Percentiles rank a stretch among this genome's conserved stretches.
phyloP scores from a whole-genome alignment of 2,888 invertebrate species.

The Megastigmus dorsalis region DNA sequence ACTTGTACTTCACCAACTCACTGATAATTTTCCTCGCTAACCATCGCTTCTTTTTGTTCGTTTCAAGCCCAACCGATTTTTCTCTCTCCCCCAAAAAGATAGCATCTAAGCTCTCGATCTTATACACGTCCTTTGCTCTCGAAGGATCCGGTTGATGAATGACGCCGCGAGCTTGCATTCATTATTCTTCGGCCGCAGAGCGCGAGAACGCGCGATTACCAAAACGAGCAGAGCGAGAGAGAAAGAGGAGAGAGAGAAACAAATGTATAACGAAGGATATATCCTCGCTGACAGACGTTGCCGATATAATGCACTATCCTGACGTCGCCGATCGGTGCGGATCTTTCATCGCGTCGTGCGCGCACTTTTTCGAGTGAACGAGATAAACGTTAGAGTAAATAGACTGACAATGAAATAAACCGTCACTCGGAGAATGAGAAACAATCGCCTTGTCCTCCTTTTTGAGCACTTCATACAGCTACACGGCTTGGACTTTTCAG shows the following conservation, averaged over 20 bases:
- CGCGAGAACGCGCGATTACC: conserved; percentile 12
- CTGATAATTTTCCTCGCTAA: too few species aligned
- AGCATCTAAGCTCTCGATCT: conserved; percentile 41
- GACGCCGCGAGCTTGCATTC: conserved; percentile 29
- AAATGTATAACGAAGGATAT: conserved; percentile 22
- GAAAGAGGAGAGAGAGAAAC: conserved; percentile 15
- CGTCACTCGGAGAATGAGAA: too few species aligned
- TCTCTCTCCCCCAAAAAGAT: neutral
- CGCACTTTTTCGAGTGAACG: too few species aligned
- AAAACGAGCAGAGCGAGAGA: neutral
- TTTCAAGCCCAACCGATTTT: neutral
- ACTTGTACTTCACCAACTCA: too few species aligned
- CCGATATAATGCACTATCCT: neutral
- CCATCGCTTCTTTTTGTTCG: too few species aligned
- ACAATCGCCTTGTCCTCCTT: too few species aligned
- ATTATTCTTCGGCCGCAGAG: conserved; percentile 42
- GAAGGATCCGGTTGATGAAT: conserved; percentile 26
- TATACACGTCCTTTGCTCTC: neutral
- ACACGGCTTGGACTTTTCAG: too few species aligned
- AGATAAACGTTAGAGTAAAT: too few species aligned
- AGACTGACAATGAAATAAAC: too few species aligned
- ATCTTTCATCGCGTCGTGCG: too few species aligned
- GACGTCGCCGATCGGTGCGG: too few species aligned
- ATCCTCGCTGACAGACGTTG: conserved; percentile 19
- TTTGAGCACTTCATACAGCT: too few species aligned